phyloP scores from a whole-genome alignment of 2,113 vertebrate genomes.

The Cathartes aura region DNA sequence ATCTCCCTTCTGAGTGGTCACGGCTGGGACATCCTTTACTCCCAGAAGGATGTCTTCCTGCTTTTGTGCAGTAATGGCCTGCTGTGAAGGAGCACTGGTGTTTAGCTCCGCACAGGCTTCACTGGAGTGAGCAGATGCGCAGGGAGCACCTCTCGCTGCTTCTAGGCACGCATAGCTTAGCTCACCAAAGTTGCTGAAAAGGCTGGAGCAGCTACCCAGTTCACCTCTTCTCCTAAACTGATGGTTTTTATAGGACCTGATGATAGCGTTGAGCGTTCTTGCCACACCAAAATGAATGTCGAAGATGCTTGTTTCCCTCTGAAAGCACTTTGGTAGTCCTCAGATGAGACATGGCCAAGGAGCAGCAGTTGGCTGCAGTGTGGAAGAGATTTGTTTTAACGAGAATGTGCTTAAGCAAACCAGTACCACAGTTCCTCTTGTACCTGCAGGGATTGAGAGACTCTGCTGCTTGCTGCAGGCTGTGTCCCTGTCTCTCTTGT shows the following conservation, averaged over 20 bases:
- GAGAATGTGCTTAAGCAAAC: neutral
- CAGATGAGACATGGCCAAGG: neutral
- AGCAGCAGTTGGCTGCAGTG: neutral
- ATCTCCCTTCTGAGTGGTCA: neutral
- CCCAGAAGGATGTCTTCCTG: neutral
- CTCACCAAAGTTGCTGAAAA: neutral
- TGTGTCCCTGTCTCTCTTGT: accelerated
- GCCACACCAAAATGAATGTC: neutral
- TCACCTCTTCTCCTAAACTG: neutral
- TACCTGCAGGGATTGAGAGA: neutral
- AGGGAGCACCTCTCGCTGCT: neutral
- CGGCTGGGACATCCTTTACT: neutral
- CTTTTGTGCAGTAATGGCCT: neutral
- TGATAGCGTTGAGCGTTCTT: neutral
- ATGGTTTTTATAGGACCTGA: neutral
- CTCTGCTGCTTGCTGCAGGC: neutral
- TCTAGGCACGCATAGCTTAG: neutral
- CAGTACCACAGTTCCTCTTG: neutral
- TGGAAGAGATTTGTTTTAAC: neutral
- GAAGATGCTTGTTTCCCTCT: neutral
- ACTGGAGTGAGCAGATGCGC: neutral
- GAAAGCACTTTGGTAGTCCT: neutral
- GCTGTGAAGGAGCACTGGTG: neutral
- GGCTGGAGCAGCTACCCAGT: neutral
- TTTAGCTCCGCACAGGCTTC: neutral